Percentiles rank a stretch among this genome's conserved stretches.
These are phyloP conservation scores for Platygyra sinensis DNA, from an alignment of 64 coral and sea anemone species.

Conservation along the genomic window DNA sequence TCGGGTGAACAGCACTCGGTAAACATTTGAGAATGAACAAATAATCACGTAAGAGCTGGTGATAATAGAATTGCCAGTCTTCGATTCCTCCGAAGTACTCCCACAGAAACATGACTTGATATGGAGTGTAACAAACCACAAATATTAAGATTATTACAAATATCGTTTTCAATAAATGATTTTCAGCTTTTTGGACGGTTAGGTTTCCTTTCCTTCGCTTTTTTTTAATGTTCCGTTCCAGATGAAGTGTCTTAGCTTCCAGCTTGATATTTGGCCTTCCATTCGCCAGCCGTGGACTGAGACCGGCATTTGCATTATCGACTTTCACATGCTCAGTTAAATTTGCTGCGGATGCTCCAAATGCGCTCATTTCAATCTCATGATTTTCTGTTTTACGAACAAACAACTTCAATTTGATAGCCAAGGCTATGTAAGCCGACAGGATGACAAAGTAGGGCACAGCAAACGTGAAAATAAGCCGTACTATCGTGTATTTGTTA, in stretches of 20 bases:
- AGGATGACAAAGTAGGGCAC: background rate
- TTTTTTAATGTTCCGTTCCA: background rate
- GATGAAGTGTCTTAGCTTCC: background rate
- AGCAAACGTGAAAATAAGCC: background rate
- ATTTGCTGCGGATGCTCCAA: background rate
- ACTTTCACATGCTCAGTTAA: background rate
- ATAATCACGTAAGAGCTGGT: background rate
- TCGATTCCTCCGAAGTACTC: background rate
- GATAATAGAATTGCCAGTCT: background rate
- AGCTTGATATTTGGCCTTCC: background rate
- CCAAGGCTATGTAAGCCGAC: background rate
- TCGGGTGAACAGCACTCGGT: background rate
- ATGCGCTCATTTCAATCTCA: background rate
- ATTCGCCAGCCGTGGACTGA: background rate
- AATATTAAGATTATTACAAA: slow-evolving; percentile 8
- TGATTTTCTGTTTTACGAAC: background rate
- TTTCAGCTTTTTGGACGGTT: background rate
- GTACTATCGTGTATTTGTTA: background rate
- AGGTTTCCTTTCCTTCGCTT: background rate
- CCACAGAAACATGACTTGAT: background rate
- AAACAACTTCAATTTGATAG: background rate
- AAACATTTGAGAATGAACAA: background rate
- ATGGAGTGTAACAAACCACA: background rate
- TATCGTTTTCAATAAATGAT: background rate
- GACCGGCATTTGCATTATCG: background rate